A percentile compares a stretch with the other conserved stretches of the same genome.
phyloP scores from a whole-genome alignment of 2,797 vertebrate species.

The Micrastur ruficollis region DNA sequence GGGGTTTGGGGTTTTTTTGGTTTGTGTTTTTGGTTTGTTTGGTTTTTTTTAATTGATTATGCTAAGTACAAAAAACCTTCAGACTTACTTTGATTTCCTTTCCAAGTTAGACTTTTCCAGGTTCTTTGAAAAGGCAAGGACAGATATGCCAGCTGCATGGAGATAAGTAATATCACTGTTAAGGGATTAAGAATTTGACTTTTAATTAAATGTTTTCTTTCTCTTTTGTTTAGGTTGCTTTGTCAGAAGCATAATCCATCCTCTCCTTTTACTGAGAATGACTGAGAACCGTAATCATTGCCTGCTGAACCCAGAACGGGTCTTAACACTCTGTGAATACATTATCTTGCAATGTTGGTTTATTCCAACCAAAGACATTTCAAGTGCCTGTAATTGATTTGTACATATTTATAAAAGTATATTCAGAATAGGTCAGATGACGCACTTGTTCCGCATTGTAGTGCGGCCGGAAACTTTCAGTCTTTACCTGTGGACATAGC shows the following conservation, averaged over 20 bases:
- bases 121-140: slow-evolving; percentile 9
- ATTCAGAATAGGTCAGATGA: slow-evolving; percentile 75
- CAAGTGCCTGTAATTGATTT: slow-evolving; percentile 99
- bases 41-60: background rate
- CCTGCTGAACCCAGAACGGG: slow-evolving; percentile 87
- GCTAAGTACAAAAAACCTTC: background rate
- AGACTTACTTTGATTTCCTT: background rate
- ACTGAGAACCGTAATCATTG: slow-evolving; percentile 79
- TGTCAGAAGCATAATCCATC: slow-evolving; percentile 89
- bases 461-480: slow-evolving; percentile 29
- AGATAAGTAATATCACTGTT: background rate
- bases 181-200: background rate
- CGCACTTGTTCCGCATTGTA: slow-evolving; percentile 68
- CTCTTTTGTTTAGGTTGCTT: slow-evolving; percentile 82
- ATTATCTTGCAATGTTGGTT: slow-evolving; percentile 93
- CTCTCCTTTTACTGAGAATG: slow-evolving; percentile 34
- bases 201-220: slow-evolving; percentile 33
- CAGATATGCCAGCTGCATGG: background rate
- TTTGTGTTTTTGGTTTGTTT: no score
- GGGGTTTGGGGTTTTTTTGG: background rate
- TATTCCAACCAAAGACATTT: slow-evolving; percentile 99
- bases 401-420: slow-evolving; percentile 91
- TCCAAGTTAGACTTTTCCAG: background rate
- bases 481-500: slow-evolving; percentile 48
- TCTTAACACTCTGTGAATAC: slow-evolving; percentile 87